phyloP scores from a whole-genome alignment of 2,888 invertebrate species.

The Caenorhabditis uteleia region DNA sequence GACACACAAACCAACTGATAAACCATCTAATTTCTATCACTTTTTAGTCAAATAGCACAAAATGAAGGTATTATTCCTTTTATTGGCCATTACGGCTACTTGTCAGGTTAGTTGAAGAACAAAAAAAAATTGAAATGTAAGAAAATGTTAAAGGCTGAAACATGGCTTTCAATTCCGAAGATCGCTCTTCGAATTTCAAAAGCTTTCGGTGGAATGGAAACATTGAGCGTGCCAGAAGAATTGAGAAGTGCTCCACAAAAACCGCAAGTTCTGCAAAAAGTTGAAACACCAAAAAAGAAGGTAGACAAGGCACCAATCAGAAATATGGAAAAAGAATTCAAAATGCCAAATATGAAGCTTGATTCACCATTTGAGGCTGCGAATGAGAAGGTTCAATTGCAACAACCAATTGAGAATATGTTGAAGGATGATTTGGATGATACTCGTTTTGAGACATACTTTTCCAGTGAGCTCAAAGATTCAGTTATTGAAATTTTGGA shows the following conservation, averaged over 20 bases:
- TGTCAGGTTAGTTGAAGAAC: too few relatives aligned
- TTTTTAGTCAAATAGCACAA: too few relatives aligned
- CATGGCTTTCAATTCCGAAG: constrained; percentile 13
- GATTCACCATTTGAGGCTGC: neutral
- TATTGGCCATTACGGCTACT: too few relatives aligned
- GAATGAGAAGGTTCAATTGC: constrained; percentile 2
- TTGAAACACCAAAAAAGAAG: too few relatives aligned
- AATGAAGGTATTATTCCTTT: too few relatives aligned
- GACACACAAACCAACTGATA: too few relatives aligned
- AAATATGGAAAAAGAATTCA: neutral
- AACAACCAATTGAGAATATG: constrained; percentile 12
- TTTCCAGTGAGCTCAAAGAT: constrained; percentile 17
- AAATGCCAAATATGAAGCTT: neutral
- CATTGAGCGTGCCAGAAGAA: constrained; percentile 21
- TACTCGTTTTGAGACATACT: constrained; percentile 15
- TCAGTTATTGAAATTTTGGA: constrained; percentile 27
- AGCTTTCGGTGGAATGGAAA: constrained; percentile 33
- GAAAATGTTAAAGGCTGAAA: too few relatives aligned
- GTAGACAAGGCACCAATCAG: neutral
- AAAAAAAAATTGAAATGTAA: too few relatives aligned
- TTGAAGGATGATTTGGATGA: constrained; percentile 13
- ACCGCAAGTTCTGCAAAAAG: neutral
- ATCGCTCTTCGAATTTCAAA: constrained; percentile 16
- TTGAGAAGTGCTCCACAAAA: constrained; percentile 11
- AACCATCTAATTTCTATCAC: too few relatives aligned